A percentile compares a stretch with the other conserved stretches of the same genome.
Conservation (phyloP, 2,888 invertebrate species). For the Melanotus villosus region DNA sequence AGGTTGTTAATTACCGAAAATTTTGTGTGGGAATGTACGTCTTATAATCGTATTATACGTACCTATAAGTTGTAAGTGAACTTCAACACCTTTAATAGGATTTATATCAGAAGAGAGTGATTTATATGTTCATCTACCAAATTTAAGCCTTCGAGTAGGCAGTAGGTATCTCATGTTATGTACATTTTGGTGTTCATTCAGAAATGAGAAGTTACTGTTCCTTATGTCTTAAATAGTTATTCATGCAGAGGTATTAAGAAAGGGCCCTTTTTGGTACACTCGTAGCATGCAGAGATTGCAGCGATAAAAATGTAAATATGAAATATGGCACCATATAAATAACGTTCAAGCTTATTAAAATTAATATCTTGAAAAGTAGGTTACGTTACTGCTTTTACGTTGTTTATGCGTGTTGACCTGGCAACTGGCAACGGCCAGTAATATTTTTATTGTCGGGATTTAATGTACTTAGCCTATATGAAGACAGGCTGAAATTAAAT, state of each 20-base stretch:
- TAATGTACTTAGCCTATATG: not conserved
- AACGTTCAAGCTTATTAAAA: conserved; percentile 18
- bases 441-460: not conserved
- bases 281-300: conserved; percentile 11
- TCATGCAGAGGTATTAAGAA: not conserved
- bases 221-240: not conserved
- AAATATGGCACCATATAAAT: conserved; percentile 13
- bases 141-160: conserved; percentile 5
- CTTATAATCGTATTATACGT: conserved; percentile 27
- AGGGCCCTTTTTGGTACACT: not conserved
- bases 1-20: conserved; percentile 17
- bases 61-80: conserved; percentile 25
- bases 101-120: conserved; percentile 30
- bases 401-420: not conserved
- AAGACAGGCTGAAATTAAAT: no score
- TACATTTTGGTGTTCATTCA: no score
- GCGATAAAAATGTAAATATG: conserved; percentile 20
- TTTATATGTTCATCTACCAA: conserved; percentile 16
- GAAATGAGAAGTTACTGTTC: no score
- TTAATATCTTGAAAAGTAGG: conserved; percentile 25
- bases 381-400: conserved; percentile 9
- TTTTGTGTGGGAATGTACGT: conserved; percentile 10
- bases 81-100: conserved; percentile 31
- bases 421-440: not conserved
- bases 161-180: no score